These are phyloP conservation scores for Agrochola lota DNA, from an alignment of 2,888 invertebrate genomes.

Conservation along the genomic window DNA sequence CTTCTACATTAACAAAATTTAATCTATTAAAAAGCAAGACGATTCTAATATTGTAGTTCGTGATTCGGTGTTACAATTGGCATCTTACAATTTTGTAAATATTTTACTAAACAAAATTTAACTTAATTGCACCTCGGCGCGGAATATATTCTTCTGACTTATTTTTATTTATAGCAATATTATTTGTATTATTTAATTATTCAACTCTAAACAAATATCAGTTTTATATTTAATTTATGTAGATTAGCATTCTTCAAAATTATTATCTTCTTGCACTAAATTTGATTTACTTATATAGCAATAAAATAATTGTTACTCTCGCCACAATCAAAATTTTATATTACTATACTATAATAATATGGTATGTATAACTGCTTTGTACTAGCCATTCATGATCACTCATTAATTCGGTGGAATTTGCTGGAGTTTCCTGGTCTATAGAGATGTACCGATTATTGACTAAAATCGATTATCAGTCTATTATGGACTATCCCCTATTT, in stretches of 20 bases:
- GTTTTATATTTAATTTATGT: constrained; percentile 22
- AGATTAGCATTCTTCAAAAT: constrained; percentile 36
- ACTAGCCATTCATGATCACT: constrained; percentile 77
- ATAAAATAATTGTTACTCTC: constrained; percentile 29
- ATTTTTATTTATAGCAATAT: constrained; percentile 6
- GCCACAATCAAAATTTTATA: constrained; percentile 15
- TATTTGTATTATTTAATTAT: background rate
- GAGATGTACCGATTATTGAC: constrained; percentile 67
- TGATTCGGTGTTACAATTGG: constrained; percentile 68
- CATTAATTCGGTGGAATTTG: constrained; percentile 80
- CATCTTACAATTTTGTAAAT: constrained; percentile 60
- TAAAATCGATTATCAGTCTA: constrained; percentile 53
- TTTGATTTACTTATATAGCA: constrained; percentile 25
- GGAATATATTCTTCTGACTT: constrained; percentile 33
- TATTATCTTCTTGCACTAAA: constrained; percentile 40
- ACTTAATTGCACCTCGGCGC: constrained; percentile 36
- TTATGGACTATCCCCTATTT: constrained; percentile 9
- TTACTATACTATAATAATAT: constrained; percentile 62
- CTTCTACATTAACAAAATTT: constrained; percentile 52
- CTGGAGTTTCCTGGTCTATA: constrained; percentile 82
- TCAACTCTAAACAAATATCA: background rate
- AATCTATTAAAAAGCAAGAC: constrained; percentile 63
- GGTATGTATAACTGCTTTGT: constrained; percentile 86
- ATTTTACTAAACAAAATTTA: constrained; percentile 45
- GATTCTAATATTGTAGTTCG: constrained; percentile 64